Evolutionary conservation across 2,888 invertebrate genomes (phyloP).

Genomic region (Standfussiana lucernea): DNA sequence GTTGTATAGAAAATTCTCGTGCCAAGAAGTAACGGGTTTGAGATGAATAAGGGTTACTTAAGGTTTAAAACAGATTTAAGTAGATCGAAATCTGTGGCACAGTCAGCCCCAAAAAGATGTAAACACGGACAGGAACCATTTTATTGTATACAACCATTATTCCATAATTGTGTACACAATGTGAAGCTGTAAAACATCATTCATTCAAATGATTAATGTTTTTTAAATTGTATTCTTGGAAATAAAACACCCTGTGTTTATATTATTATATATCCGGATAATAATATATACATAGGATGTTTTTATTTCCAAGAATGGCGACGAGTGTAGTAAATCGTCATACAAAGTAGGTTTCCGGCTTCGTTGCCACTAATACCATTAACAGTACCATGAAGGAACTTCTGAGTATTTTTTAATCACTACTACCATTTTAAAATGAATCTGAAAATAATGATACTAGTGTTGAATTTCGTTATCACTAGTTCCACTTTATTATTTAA

Average conservation of each 20-base stretch:
- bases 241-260: too few species aligned
- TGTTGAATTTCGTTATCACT: too few species aligned
- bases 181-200: too few species aligned
- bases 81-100: not conserved
- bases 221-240: too few species aligned
- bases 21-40: constrained; percentile 3
- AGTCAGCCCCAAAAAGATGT: not conserved
- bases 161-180: not conserved
- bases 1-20: not conserved
- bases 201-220: too few species aligned
- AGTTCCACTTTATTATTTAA: too few species aligned
- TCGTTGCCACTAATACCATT: too few species aligned
- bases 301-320: not conserved
- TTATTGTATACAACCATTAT: not conserved
- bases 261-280: too few species aligned
- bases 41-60: not conserved
- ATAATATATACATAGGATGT: not conserved
- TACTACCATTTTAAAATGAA: too few species aligned
- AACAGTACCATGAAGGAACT: too few species aligned
- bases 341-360: not conserved
- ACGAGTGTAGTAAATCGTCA: not conserved
- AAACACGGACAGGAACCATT: not conserved
- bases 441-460: too few species aligned
- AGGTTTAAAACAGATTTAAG: not conserved
- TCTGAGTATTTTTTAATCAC: too few species aligned